Conservation (phyloP, 2,113 vertebrate genomes). For the Anas platyrhynchos region DNA sequence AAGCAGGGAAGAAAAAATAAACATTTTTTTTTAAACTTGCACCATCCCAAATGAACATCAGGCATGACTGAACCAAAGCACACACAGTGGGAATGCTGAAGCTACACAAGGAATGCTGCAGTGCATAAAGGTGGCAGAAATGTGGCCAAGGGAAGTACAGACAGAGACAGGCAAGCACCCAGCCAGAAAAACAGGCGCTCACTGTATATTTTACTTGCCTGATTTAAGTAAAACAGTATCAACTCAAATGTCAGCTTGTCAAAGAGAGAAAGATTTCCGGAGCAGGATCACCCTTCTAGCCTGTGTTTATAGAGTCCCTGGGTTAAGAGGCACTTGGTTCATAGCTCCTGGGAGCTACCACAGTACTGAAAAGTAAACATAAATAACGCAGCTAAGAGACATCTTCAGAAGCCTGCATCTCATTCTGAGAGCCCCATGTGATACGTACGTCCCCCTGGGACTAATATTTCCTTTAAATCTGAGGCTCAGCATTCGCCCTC, state of each 20-base stretch:
- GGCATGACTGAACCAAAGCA: neutral
- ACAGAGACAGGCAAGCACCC: neutral
- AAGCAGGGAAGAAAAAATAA: fast-evolving
- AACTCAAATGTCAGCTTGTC: constrained; percentile 25
- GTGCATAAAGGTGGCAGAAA: neutral
- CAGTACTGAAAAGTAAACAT: constrained; percentile 49
- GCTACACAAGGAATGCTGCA: neutral
- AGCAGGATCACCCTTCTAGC: constrained; percentile 35
- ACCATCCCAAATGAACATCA: neutral
- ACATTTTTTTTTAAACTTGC: neutral
- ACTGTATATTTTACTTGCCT: constrained; percentile 13
- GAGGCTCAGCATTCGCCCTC: neutral
- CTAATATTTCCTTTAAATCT: constrained; percentile 10
- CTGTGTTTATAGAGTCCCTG: constrained; percentile 47
- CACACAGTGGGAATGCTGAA: neutral
- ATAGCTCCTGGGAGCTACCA: constrained; percentile 49
- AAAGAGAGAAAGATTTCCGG: neutral
- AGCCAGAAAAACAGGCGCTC: constrained; percentile 24
- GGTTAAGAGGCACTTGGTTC: constrained; percentile 59
- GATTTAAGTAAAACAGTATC: constrained; percentile 15
- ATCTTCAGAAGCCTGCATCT: constrained; percentile 32
- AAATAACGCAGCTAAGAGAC: constrained; percentile 41
- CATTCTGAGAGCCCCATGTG: neutral
- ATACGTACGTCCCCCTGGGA: constrained; percentile 8
- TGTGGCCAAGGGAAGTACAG: neutral